These are phyloP conservation scores for Drosophila quasianomalipes DNA, from an alignment of 2,888 invertebrate genomes.

Conservation along the genomic window DNA sequence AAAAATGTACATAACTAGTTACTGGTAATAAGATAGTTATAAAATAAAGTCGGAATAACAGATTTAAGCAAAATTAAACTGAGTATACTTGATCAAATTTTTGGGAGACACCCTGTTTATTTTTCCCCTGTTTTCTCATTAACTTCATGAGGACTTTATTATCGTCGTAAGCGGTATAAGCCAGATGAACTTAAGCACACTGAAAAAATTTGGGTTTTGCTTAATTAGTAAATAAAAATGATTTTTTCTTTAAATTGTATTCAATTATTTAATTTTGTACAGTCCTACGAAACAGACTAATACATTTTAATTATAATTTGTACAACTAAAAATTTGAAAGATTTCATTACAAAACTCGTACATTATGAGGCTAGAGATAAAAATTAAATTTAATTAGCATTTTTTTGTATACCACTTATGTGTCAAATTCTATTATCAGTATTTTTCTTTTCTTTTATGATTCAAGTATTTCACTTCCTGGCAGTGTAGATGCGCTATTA, in stretches of 20 bases:
- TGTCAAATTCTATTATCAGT: background rate
- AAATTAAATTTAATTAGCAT: background rate
- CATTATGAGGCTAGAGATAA: background rate
- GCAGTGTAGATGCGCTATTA: conserved; percentile 45
- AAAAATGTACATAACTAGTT: background rate
- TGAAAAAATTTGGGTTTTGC: conserved; percentile 17
- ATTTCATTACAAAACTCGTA: background rate
- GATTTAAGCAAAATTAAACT: background rate
- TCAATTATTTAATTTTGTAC: background rate
- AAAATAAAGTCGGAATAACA: background rate
- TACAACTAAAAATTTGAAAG: background rate
- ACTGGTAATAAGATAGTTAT: too few relatives aligned
- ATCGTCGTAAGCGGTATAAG: conserved; percentile 43
- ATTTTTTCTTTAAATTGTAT: background rate
- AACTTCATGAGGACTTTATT: conserved; percentile 70
- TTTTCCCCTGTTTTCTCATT: conserved; percentile 55
- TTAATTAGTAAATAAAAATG: background rate
- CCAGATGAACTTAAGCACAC: conserved; percentile 50
- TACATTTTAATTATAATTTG: background rate
- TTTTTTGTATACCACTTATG: background rate
- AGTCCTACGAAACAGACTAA: background rate
- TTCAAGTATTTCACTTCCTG: conserved; percentile 1
- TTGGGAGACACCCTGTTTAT: conserved; percentile 62
- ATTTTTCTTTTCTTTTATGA: background rate
- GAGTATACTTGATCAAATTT: conserved; percentile 1